A percentile compares a stretch with the other conserved stretches of the same genome.
These are phyloP conservation scores for Seison nebaliae DNA, from an alignment of 1,140 invertebrate genomes.

Conservation along the genomic window DNA sequence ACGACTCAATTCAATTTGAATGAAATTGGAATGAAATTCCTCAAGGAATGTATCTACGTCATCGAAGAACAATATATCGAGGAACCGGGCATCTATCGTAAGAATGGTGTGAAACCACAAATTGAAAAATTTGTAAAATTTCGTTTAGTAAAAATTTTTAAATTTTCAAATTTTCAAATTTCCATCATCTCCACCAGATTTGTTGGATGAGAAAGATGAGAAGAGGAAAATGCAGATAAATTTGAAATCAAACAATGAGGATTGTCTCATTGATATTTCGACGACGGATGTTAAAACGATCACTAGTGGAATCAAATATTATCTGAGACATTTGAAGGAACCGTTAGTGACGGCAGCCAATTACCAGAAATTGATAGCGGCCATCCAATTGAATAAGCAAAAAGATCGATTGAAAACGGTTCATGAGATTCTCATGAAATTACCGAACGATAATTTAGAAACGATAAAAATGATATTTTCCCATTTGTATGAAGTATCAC, in stretches of 20 bases:
- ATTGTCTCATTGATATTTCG: not conserved
- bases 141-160: slow-evolving; percentile 1
- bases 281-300: slow-evolving; percentile 6
- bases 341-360: slow-evolving; percentile 11
- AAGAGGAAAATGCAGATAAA: not conserved
- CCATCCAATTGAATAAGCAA: slow-evolving; percentile 1
- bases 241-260: not conserved
- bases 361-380: no score
- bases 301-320: slow-evolving; percentile 8
- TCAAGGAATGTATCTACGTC: slow-evolving; percentile 4
- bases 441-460: no score
- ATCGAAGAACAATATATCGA: slow-evolving; percentile 12
- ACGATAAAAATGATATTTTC: no score
- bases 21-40: slow-evolving; percentile 10
- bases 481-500: no score
- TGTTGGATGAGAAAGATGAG: slow-evolving; percentile 4
- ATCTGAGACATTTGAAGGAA: slow-evolving; percentile 10
- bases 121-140: slow-evolving; percentile 5
- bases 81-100: slow-evolving; percentile 10
- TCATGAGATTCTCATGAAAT: no score
- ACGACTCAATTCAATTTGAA: slow-evolving; percentile 6
- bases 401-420: no score
- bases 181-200: slow-evolving; percentile 1
- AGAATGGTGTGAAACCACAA: slow-evolving; percentile 10
- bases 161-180: slow-evolving; percentile 2